phyloP scores from a whole-genome alignment of 92 coral and sea anemone species.

The Epizoanthus rinbou region DNA sequence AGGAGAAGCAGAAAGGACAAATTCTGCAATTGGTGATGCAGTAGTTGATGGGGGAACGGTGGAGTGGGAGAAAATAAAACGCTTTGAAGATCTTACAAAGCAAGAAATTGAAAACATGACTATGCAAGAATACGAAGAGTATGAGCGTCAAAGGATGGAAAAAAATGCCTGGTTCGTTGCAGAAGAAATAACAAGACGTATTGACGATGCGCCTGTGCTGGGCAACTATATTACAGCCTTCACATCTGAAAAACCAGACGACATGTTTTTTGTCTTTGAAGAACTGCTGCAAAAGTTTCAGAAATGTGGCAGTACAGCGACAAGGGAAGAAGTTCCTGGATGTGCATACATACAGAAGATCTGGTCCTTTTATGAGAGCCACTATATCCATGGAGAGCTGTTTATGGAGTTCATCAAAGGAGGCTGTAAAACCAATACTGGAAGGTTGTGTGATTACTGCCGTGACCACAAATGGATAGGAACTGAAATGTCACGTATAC shows the following conservation, averaged over 20 bases:
- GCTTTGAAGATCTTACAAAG: background rate
- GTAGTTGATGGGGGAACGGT: too few species aligned
- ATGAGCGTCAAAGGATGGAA: slow-evolving; percentile 2
- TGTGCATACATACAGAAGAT: slow-evolving; percentile 13
- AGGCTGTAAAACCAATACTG: slow-evolving; percentile 33
- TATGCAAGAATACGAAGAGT: slow-evolving; percentile 5
- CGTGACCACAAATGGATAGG: slow-evolving; percentile 1
- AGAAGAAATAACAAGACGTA: slow-evolving; percentile 11
- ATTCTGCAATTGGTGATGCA: too few species aligned
- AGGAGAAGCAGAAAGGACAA: too few species aligned
- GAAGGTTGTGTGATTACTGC: slow-evolving; percentile 41
- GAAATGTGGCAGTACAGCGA: too few species aligned
- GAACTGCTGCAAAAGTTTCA: too few species aligned
- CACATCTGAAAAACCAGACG: background rate
- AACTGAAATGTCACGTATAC: slow-evolving; percentile 16
- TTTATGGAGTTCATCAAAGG: slow-evolving; percentile 44
- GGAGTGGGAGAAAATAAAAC: background rate
- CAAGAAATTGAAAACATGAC: background rate
- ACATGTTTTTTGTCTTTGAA: background rate
- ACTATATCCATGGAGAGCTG: slow-evolving; percentile 44
- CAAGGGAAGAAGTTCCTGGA: too few species aligned
- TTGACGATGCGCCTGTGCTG: slow-evolving; percentile 25
- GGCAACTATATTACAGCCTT: slow-evolving; percentile 34
- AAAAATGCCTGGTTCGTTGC: slow-evolving; percentile 33
- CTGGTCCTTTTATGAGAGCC: slow-evolving; percentile 5